Percentiles rank a stretch among this genome's conserved stretches.
phyloP scores from a whole-genome alignment of 2,113 vertebrate species.

The Hippocampus zosterae region DNA sequence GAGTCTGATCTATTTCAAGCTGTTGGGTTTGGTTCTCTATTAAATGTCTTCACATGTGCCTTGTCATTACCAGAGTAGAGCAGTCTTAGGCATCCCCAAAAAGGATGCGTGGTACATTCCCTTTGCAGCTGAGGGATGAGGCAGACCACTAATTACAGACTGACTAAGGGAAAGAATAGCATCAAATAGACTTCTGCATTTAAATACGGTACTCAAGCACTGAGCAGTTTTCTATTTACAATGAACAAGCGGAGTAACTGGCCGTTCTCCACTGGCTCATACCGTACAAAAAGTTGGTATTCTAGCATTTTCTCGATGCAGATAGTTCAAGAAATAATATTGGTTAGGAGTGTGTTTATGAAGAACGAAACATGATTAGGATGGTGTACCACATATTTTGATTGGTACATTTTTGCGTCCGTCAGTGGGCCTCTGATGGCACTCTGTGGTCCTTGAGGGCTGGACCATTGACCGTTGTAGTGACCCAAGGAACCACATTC shows the following conservation, averaged over 20 bases:
- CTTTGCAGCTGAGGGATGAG: constrained; percentile 49
- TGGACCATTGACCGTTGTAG: constrained; percentile 31
- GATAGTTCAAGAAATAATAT: constrained; percentile 5
- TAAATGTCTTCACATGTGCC: constrained; percentile 57
- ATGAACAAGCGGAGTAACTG: constrained; percentile 30
- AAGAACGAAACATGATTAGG: not conserved
- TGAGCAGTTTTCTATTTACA: constrained; percentile 47
- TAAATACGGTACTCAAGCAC: constrained; percentile 50
- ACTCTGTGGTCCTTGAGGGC: constrained; percentile 22
- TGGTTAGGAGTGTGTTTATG: not conserved
- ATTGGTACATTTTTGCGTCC: not conserved
- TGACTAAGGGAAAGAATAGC: constrained; percentile 56
- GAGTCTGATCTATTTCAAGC: constrained; percentile 54
- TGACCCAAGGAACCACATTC: constrained; percentile 39
- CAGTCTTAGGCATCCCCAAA: constrained; percentile 56
- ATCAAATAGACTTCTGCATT: constrained; percentile 57
- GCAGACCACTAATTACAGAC: constrained; percentile 70
- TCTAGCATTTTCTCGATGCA: not conserved
- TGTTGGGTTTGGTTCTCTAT: constrained; percentile 57
- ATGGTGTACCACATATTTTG: constrained; percentile 7
- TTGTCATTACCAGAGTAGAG: constrained; percentile 70
- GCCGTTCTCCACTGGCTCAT: constrained; percentile 10
- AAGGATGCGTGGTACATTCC: constrained; percentile 53
- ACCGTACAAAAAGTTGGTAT: not conserved
- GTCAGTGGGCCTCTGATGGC: not conserved